These are phyloP conservation scores for Chloropsis cyanopogon DNA, from an alignment of 2,113 vertebrate genomes.

Conservation along the genomic window DNA sequence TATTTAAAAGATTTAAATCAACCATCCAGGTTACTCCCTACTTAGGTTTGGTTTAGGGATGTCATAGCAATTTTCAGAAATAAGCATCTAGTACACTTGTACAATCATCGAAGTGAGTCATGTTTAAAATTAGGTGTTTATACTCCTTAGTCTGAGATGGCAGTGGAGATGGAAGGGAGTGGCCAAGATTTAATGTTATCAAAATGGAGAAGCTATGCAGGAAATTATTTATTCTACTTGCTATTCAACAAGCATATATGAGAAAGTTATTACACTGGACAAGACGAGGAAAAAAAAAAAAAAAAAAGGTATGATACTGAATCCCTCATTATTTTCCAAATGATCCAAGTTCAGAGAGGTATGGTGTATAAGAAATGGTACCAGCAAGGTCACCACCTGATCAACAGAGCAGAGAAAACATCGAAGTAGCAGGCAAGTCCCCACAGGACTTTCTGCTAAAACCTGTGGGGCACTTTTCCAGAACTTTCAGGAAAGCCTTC, in stretches of 20 bases:
- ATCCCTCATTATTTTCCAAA: neutral
- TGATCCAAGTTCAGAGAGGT: neutral
- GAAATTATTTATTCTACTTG: neutral
- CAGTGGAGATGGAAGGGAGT: neutral
- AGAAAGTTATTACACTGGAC: neutral
- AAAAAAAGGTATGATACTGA: neutral
- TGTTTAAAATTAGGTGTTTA: constrained; percentile 17
- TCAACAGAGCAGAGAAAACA: neutral
- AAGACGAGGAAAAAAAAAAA: neutral
- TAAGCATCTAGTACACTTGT: neutral
- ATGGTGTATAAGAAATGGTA: neutral
- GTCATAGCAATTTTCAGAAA: constrained; percentile 18
- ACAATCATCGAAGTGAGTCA: constrained; percentile 27
- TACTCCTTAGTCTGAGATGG: neutral
- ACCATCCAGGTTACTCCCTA: neutral
- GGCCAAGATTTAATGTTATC: neutral
- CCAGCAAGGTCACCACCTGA: neutral
- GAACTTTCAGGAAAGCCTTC: neutral
- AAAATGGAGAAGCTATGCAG: neutral
- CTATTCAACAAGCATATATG: neutral
- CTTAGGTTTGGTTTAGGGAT: neutral
- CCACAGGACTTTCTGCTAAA: neutral
- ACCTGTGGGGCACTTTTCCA: neutral
- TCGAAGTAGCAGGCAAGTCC: neutral
- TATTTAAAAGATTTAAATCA: neutral